Evolutionary conservation across 2,888 invertebrate species (phyloP).

Genomic region (Adineta ricciae): DNA sequence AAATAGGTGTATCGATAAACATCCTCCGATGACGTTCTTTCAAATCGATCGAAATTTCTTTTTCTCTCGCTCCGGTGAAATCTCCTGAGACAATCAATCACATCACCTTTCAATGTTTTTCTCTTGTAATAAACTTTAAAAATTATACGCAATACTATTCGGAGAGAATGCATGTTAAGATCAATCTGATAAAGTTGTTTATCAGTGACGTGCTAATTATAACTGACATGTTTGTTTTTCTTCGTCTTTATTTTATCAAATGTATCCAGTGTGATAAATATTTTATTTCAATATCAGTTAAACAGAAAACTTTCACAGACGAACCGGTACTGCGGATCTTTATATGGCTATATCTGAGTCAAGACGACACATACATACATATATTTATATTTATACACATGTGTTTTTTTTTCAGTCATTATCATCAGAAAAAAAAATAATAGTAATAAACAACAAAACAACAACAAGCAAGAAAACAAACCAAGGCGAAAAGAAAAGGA

Average conservation of each 20-base stretch:
- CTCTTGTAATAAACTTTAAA: neutral
- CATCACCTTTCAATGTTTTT: too few relatives aligned
- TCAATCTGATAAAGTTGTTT: neutral
- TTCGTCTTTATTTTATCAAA: neutral
- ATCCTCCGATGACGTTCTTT: too few relatives aligned
- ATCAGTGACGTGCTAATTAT: neutral
- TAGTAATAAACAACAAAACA: neutral
- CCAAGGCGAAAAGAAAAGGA: neutral
- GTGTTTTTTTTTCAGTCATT: neutral
- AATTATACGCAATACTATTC: neutral
- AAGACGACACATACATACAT: neutral
- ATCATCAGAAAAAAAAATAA: neutral
- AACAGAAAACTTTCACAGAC: neutral
- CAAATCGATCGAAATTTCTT: too few relatives aligned
- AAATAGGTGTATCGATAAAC: too few relatives aligned
- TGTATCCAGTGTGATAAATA: neutral
- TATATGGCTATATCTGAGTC: neutral
- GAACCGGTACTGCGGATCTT: neutral
- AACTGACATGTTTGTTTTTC: neutral
- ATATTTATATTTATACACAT: neutral
- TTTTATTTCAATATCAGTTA: neutral
- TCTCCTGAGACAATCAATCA: neutral
- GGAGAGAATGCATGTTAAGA: neutral
- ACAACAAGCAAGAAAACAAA: neutral
- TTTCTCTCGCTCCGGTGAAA: neutral